Evolutionary conservation across 2,888 invertebrate species (phyloP).

Genomic region (Iselma pallidipennis): DNA sequence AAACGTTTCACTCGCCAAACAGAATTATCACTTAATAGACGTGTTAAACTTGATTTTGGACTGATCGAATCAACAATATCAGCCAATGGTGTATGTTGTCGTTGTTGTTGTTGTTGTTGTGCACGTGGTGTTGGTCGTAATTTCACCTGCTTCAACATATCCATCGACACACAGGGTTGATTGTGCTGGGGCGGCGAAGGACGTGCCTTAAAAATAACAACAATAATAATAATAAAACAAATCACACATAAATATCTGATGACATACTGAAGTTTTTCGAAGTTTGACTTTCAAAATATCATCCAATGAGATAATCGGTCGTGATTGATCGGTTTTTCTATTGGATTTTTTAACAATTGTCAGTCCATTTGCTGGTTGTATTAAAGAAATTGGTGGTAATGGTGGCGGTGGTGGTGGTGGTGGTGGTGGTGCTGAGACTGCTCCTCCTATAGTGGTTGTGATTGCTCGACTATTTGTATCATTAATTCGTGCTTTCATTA

Average conservation of each 20-base stretch:
- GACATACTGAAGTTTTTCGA: constrained; percentile 48
- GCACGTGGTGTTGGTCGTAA: constrained; percentile 42
- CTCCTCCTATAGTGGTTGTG: neutral
- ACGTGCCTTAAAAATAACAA: constrained; percentile 34
- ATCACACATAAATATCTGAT: neutral
- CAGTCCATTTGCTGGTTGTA: neutral
- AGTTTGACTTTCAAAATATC: constrained; percentile 53
- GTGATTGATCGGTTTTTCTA: constrained; percentile 28
- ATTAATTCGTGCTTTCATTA: constrained; percentile 29
- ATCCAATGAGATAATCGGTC: constrained; percentile 51
- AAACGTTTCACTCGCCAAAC: constrained; percentile 45
- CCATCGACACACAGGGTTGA: constrained; percentile 44
- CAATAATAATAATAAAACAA: constrained; percentile 5
- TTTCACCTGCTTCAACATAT: constrained; percentile 48
- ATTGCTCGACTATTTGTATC: neutral
- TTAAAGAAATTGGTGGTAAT: constrained; percentile 32
- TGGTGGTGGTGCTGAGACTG: neutral
- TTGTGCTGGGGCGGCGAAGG: constrained; percentile 26
- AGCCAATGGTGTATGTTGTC: constrained; percentile 29
- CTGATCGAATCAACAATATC: constrained; percentile 35
- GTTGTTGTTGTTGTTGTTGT: constrained; percentile 25
- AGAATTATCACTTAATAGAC: constrained; percentile 42
- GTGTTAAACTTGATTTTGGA: constrained; percentile 46
- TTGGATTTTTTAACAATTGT: constrained; percentile 22
- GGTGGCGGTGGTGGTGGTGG: constrained; percentile 34